phyloP scores from a whole-genome alignment of 2,797 vertebrate species.

The Darevskia mixta region DNA sequence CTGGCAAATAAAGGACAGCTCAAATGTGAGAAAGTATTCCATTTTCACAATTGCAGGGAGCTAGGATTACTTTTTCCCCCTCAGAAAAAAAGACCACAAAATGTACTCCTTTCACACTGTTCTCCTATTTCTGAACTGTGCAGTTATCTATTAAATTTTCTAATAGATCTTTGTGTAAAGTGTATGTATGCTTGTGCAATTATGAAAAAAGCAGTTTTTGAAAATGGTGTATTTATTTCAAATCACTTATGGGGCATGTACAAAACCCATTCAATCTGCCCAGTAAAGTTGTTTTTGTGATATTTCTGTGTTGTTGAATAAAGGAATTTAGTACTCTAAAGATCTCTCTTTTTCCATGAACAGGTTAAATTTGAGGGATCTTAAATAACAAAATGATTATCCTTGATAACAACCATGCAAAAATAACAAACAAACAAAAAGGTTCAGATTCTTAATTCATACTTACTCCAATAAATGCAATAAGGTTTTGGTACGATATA shows the following conservation, averaged over 20 bases:
- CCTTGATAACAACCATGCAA: conserved; percentile 56
- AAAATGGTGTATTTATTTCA: conserved; percentile 88
- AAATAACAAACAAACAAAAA: conserved; percentile 36
- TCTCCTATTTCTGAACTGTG: conserved; percentile 85
- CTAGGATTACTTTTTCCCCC: conserved; percentile 60
- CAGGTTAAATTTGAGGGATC: conserved; percentile 78
- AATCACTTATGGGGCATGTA: conserved; percentile 87
- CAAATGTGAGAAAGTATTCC: conserved; percentile 76
- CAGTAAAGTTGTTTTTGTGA: conserved; percentile 88
- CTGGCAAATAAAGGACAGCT: conserved; percentile 81
- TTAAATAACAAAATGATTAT: conserved; percentile 65
- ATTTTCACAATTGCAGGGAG: conserved; percentile 78
- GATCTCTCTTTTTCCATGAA: conserved; percentile 82
- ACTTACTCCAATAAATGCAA: conserved; percentile 56
- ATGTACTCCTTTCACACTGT: conserved; percentile 81
- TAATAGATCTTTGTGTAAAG: conserved; percentile 88
- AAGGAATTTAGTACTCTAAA: conserved; percentile 88
- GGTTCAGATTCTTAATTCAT: conserved; percentile 55
- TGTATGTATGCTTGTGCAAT: conserved; percentile 89
- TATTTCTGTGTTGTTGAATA: conserved; percentile 90
- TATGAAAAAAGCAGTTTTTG: conserved; percentile 84
- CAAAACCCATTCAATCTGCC: conserved; percentile 85
- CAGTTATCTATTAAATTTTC: conserved; percentile 88
- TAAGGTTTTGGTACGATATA: conserved; percentile 52
- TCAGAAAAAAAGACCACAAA: conserved; percentile 77